phyloP scores from a whole-genome alignment of 2,888 invertebrate genomes.

The Hyppa rectilinea region DNA sequence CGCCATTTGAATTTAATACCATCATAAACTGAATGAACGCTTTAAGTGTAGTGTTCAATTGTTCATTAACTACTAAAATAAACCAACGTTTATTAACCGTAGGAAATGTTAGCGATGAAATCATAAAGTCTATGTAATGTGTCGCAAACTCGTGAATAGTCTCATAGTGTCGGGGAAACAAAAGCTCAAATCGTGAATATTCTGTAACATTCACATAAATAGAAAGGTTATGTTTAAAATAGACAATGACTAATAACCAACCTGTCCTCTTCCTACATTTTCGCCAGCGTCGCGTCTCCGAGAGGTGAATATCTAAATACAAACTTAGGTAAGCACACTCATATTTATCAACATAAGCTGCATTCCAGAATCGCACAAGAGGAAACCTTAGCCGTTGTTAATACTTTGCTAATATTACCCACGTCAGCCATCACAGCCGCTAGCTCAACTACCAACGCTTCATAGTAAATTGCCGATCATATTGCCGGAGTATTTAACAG shows the following conservation, averaged over 20 bases:
- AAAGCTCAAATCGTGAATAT: slow-evolving; percentile 49
- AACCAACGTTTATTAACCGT: slow-evolving; percentile 28
- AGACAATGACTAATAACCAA: slow-evolving; percentile 45
- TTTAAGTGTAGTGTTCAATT: slow-evolving; percentile 33
- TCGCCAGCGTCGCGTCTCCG: slow-evolving; percentile 14
- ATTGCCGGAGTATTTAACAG: slow-evolving; percentile 64
- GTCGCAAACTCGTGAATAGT: slow-evolving; percentile 19
- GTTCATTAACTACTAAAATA: slow-evolving; percentile 38
- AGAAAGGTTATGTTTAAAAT: slow-evolving; percentile 30
- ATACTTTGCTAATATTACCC: slow-evolving; percentile 62
- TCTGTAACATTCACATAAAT: slow-evolving; percentile 21
- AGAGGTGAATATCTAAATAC: slow-evolving; percentile 31
- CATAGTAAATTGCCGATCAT: slow-evolving; percentile 62
- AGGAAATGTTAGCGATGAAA: slow-evolving; percentile 40
- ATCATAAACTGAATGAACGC: slow-evolving; percentile 40
- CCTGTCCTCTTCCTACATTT: slow-evolving; percentile 47
- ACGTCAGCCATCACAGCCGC: slow-evolving; percentile 62
- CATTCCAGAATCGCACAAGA: slow-evolving; percentile 57
- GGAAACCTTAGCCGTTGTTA: slow-evolving; percentile 68
- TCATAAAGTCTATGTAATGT: slow-evolving; percentile 29
- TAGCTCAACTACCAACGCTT: slow-evolving; percentile 50
- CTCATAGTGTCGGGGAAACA: slow-evolving; percentile 30
- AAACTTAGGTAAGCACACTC: slow-evolving; percentile 34
- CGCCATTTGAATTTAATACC: slow-evolving; percentile 31
- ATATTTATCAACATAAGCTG: slow-evolving; percentile 59